Percentiles rank a stretch among this genome's conserved stretches.
phyloP scores from a whole-genome alignment of 2,113 vertebrate genomes.

The Stegostoma tigrinum region DNA sequence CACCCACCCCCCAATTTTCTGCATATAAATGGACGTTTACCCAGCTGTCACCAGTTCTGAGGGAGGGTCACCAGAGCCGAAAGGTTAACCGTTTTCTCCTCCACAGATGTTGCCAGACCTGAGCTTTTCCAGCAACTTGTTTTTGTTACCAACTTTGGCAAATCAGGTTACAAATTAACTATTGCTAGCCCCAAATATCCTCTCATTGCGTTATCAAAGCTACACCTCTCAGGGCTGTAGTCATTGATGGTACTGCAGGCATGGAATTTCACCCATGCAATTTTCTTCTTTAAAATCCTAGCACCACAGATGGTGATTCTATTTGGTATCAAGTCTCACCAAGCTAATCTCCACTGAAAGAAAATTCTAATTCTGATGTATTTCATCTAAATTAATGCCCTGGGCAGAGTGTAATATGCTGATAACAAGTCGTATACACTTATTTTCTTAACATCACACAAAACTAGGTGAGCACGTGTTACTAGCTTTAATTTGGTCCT shows the following conservation, averaged over 20 bases:
- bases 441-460: neutral
- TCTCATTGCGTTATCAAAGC: neutral
- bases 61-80: no score
- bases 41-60: no score
- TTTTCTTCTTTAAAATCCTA: neutral
- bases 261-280: neutral
- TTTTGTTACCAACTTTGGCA: neutral
- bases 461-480: neutral
- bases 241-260: neutral
- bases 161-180: neutral
- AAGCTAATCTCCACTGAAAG: neutral
- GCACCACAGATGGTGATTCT: neutral
- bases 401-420: neutral
- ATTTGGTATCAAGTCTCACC: neutral
- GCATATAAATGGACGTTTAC: no score
- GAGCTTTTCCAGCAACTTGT: no score
- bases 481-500: neutral
- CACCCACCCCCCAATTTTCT: no score
- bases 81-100: no score
- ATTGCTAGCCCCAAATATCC: neutral
- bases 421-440: neutral
- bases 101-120: no score
- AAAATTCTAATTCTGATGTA: neutral
- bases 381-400: neutral
- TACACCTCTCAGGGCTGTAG: neutral